These are phyloP conservation scores for Caenorhabditis inopinata DNA, from an alignment of 1,140 invertebrate species.

Conservation along the genomic window DNA sequence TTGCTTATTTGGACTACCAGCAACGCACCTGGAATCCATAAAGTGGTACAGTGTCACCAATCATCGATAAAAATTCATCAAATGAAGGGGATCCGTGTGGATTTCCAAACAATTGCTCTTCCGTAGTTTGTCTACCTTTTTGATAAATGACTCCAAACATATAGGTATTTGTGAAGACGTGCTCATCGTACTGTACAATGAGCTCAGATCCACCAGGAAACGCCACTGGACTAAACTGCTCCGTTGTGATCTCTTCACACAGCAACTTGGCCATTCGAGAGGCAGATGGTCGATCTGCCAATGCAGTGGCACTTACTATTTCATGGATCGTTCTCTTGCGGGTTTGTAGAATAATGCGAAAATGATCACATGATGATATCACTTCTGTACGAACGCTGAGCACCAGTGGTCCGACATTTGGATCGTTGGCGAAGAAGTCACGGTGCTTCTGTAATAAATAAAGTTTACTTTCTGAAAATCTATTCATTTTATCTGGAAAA, in stretches of 20 bases:
- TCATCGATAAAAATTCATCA: conserved; percentile 69
- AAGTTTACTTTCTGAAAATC: neutral
- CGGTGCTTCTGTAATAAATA: conserved; percentile 88
- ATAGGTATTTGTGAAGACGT: conserved; percentile 88
- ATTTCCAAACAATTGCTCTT: conserved; percentile 70
- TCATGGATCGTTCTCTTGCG: conserved; percentile 61
- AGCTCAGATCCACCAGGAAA: conserved; percentile 84
- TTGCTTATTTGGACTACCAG: too few species aligned
- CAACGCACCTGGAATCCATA: conserved; percentile 53
- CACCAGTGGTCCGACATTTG: conserved; percentile 81
- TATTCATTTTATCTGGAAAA: too few species aligned
- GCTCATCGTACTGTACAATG: conserved; percentile 88
- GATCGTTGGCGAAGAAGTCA: conserved; percentile 84
- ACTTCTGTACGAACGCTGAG: conserved; percentile 86
- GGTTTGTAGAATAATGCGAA: conserved; percentile 76
- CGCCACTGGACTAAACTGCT: conserved; percentile 81
- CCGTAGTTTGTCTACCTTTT: conserved; percentile 76
- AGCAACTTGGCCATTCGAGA: conserved; percentile 82
- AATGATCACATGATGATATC: conserved; percentile 81
- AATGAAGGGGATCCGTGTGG: conserved; percentile 66
- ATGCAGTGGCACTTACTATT: conserved; percentile 71
- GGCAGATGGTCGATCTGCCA: conserved; percentile 76
- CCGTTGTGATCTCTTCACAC: conserved; percentile 83
- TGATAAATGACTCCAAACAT: conserved; percentile 98
- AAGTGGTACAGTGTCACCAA: conserved; percentile 67